Evolutionary conservation across 2,888 invertebrate species (phyloP).

Genomic region (Venustoraphidia nigricollis): DNA sequence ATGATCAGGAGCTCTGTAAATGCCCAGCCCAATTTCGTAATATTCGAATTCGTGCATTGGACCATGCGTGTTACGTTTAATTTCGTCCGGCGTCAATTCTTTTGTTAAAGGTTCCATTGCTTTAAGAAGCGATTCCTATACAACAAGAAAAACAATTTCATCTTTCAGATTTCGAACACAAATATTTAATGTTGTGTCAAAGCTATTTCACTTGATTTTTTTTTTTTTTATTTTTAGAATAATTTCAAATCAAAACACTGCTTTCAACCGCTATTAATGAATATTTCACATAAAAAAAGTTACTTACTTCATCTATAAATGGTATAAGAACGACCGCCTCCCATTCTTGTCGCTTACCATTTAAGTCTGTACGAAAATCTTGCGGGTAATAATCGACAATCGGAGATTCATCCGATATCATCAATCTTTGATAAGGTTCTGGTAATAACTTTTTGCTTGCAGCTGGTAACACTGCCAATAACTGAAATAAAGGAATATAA

Average conservation of each 20-base stretch:
- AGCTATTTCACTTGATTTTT: constrained; percentile 1
- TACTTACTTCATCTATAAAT: constrained; percentile 67
- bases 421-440: constrained; percentile 56
- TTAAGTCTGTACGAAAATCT: constrained; percentile 85
- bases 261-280: not conserved
- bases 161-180: not conserved
- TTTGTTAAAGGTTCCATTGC: constrained; percentile 60
- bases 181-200: not conserved
- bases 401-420: constrained; percentile 61
- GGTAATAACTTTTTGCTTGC: constrained; percentile 72
- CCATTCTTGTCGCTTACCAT: constrained; percentile 94
- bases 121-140: constrained; percentile 44
- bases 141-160: constrained; percentile 9
- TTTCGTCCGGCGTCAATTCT: constrained; percentile 52
- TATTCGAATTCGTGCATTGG: constrained; percentile 73
- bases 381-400: constrained; percentile 83
- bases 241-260: not conserved
- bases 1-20: constrained; percentile 38
- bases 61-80: constrained; percentile 64
- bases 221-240: constrained; percentile 1
- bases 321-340: constrained; percentile 89
- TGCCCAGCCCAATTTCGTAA: constrained; percentile 40
- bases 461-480: constrained; percentile 75
- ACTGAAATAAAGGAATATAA: constrained; percentile 27
- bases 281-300: constrained; percentile 1